Percentiles rank a stretch among this genome's conserved stretches.
These are phyloP conservation scores for Eulemur coronatus DNA, from an alignment of 2,797 vertebrate species.

Conservation along the genomic window DNA sequence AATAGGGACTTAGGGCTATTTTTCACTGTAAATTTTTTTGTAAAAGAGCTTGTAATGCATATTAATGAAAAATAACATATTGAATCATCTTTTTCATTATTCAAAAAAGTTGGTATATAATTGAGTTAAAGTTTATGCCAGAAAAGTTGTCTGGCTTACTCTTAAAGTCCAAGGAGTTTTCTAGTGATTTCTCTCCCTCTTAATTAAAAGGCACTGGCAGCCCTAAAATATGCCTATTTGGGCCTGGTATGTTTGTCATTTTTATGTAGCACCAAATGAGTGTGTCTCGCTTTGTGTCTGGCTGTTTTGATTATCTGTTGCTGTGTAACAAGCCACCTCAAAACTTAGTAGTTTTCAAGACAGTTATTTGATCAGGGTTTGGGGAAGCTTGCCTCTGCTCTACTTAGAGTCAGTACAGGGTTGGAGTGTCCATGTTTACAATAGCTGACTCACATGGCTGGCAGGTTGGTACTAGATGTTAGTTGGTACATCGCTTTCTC, in stretches of 20 bases:
- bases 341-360: not conserved
- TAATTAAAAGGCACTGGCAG: not conserved
- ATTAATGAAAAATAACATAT: not conserved
- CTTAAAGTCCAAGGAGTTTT: not conserved
- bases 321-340: not conserved
- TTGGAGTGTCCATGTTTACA: not conserved
- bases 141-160: not conserved
- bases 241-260: not conserved
- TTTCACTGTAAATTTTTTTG: not conserved
- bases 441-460: not conserved
- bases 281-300: not conserved
- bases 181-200: not conserved
- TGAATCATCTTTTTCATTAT: not conserved
- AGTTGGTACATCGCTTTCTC: not conserved
- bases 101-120: not conserved
- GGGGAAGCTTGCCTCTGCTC: not conserved
- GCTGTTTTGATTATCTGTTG: not conserved
- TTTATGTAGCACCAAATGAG: not conserved
- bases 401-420: rapidly evolving
- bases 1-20: not conserved
- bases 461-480: not conserved
- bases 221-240: not conserved
- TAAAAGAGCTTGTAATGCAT: not conserved
- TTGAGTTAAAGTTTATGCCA: conserved; percentile 1
- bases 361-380: not conserved